Evolutionary conservation across 2,113 vertebrate genomes (phyloP).

Genomic region (Clarias batrachus): DNA sequence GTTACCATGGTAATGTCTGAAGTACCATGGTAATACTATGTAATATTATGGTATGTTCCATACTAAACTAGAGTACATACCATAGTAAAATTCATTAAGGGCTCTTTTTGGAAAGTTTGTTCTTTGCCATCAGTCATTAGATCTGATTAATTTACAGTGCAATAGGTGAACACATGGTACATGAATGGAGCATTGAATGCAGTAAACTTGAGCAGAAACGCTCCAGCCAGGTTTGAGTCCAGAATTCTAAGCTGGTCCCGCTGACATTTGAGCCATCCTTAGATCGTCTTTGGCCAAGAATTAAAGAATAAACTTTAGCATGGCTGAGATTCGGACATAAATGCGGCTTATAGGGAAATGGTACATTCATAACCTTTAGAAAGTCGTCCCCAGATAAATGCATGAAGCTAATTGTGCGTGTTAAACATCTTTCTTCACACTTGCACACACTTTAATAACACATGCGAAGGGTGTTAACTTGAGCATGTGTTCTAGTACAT

Average conservation of each 20-base stretch:
- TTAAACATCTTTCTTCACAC: constrained; percentile 25
- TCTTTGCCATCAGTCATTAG: not conserved
- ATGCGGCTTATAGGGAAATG: not conserved
- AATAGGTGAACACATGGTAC: not conserved
- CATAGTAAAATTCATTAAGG: too few relatives aligned
- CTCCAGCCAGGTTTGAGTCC: not conserved
- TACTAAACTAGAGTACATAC: too few relatives aligned
- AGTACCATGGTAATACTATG: too few relatives aligned
- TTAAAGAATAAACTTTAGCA: not conserved
- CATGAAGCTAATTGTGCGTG: constrained; percentile 33
- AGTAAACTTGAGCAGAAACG: not conserved
- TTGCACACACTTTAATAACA: constrained; percentile 24
- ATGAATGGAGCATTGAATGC: not conserved
- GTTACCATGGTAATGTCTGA: too few relatives aligned
- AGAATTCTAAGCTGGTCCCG: not conserved
- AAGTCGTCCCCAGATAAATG: not conserved
- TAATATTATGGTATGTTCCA: too few relatives aligned
- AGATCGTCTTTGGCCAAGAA: constrained; percentile 1
- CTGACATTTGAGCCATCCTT: not conserved
- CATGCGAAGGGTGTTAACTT: constrained; percentile 19
- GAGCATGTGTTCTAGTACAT: constrained; percentile 18
- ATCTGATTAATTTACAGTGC: not conserved
- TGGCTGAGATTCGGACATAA: not conserved
- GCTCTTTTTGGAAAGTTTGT: not conserved
- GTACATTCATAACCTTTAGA: constrained; percentile 6